Evolutionary conservation across 2,888 invertebrate genomes (phyloP).

Genomic region (Leptothorax acervorum): DNA sequence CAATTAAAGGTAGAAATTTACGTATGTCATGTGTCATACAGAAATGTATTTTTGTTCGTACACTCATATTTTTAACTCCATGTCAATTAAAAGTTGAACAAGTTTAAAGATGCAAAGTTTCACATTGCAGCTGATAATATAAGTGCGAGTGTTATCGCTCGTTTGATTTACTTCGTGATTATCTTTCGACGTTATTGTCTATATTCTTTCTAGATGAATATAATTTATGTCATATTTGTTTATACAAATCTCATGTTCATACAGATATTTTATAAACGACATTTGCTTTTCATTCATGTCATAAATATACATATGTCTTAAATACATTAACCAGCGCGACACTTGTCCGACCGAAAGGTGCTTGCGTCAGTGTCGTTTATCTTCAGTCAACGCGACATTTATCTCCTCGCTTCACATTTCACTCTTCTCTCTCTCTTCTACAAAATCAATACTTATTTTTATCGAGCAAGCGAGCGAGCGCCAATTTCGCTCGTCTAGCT

Average conservation of each 20-base stretch:
- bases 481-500: neutral
- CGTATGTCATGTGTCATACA: too few relatives aligned
- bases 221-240: neutral
- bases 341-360: neutral
- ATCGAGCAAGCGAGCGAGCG: neutral
- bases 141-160: neutral
- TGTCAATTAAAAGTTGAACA: neutral
- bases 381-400: neutral
- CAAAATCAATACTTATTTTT: constrained; percentile 2
- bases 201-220: neutral
- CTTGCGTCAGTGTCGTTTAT: neutral
- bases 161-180: neutral
- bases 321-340: too few relatives aligned
- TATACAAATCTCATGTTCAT: neutral
- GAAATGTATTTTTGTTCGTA: neutral
- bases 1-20: neutral
- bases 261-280: neutral
- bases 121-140: neutral
- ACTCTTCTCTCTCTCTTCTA: neutral
- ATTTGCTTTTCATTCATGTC: neutral
- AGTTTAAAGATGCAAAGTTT: neutral
- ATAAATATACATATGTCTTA: neutral
- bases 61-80: neutral
- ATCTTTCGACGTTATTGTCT: neutral
- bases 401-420: neutral